Base-by-base conservation (phyloP, 2,113 vertebrate genomes). In the Alethe castanea region DNA sequence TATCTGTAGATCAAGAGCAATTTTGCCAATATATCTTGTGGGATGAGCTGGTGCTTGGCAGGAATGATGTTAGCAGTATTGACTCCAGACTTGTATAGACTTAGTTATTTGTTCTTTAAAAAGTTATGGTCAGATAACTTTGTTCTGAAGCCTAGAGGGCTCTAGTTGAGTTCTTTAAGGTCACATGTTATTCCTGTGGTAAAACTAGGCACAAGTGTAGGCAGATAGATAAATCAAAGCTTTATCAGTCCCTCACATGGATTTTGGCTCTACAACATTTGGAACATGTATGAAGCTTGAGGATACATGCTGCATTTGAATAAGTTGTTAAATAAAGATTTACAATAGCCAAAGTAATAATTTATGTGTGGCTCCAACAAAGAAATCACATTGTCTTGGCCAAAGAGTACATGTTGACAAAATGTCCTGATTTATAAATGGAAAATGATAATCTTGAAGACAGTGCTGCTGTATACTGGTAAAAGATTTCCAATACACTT, bases 371-470 rank as follows among this genome's bases (percentile, higher is more conserved):
- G 28, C 47, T 94, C 64, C 33, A 78, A 73, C 38, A 69, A 74
- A 94, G 59, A 20, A 28, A 89, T 79, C 57, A 8, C 19, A 54
- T 50, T 86, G 6, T 31, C 53, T 56, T 45, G 72, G 50, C 38
- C 59, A 92, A 90, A 86, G 52, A 82, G 65, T 33, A 5, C 23
- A 8, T 35, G 59, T 47, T 94, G 81, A 81, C 9, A 42, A 91
- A 93, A 94, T 56, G 47, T 89, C 84, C 71, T 73, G 26, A 92
- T 94, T 94, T 86, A 90, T 77, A 81, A 77, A 79, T 9, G 33
- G 73, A 84, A 86, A 79, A 70, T 40, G 48, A 86, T 47, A 90
- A 81, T 70, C 40, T 81, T 81, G 62, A 88, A 81, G 38, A 24
- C 6, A 84, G 12, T 40, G 19, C n/a, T 59, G 53, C 14, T 65